These are phyloP conservation scores for Lordiphosa andalusiaca DNA, from an alignment of 2,888 invertebrate species.

Conservation along the genomic window DNA sequence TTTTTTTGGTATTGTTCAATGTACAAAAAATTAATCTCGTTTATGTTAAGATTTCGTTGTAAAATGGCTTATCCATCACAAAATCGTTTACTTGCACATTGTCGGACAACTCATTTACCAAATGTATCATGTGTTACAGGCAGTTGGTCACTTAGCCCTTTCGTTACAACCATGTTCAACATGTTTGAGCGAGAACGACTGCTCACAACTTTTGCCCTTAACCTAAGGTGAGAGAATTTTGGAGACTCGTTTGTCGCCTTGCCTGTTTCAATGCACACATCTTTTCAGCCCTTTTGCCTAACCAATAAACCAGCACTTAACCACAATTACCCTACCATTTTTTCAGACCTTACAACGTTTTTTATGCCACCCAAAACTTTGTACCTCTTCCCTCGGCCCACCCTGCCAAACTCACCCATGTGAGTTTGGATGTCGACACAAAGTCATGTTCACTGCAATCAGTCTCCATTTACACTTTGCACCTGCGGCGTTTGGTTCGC, in stretches of 20 bases:
- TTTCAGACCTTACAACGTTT: constrained; percentile 61
- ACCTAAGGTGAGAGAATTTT: constrained; percentile 31
- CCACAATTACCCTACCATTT: constrained; percentile 71
- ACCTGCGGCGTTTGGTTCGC: constrained; percentile 53
- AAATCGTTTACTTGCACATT: too few species aligned
- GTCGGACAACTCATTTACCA: too few species aligned
- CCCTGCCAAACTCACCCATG: constrained; percentile 6
- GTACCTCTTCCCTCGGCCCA: constrained; percentile 4
- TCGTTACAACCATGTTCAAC: constrained; percentile 49
- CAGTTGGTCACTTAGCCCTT: constrained; percentile 29
- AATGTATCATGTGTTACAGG: neutral
- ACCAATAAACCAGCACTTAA: constrained; percentile 76
- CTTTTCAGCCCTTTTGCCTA: constrained; percentile 70
- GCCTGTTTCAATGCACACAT: constrained; percentile 48
- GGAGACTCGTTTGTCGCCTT: constrained; percentile 26
- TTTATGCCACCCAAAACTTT: constrained; percentile 28
- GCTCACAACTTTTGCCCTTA: constrained; percentile 17
- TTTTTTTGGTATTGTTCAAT: too few species aligned
- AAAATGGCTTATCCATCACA: too few species aligned
- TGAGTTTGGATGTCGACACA: constrained; percentile 12
- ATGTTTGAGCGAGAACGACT: constrained; percentile 20
- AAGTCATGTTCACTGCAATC: constrained; percentile 62
- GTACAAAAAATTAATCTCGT: too few species aligned
- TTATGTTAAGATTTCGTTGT: too few species aligned
- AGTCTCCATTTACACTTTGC: constrained; percentile 77